Base-by-base conservation (phyloP, 2,888 invertebrate genomes). In the Sarcophaga carnaria region DNA sequence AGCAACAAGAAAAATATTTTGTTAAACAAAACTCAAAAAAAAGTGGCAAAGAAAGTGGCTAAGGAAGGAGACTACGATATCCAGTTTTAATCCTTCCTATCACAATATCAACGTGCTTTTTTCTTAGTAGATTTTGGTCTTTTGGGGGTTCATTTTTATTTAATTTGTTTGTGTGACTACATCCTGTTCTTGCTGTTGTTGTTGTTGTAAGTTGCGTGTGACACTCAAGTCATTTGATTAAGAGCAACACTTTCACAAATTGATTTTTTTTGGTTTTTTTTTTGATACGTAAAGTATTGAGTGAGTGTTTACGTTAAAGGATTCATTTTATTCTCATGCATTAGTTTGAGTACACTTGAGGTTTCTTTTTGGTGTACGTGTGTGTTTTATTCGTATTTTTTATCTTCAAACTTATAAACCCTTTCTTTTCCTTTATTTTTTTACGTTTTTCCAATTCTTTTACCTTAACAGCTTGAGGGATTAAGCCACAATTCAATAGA, bases 181-280 rank as follows among this genome's bases (percentile, higher is more conserved):
- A 37, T 37, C 37, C 37, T 8, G 60, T 74, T 74, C 20, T n/a
- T 66, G 27, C 37, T 37, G 6, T 37, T 8, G 6, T 2, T 37
- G 8, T 37, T 37, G 37, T 2, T 37, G 37, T 37, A 37, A 37
- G 69, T 80, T 83, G 75, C 47, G 85, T 86, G 85, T 82, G 77
- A 74, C 82, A 83, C 80, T 88, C 37, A 49, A 85, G 27, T 82
- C 75, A 78, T 90, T 89, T 90, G 89, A 90, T 90, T 86, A 89
- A 90, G 85, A 89, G 88, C 88, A 89, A 89, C 90, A 89, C 90
- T 90, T 91, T 89, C 87, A 89, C 92, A 92, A 92, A 92, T 92
- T 91, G 91, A 90, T 91, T 90, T 88, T n/a, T n/a, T n/a, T n/a
- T 37, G 37, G 10, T 72, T 4, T 45, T 66, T 64, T 25, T 25